Evolutionary conservation across 1,140 invertebrate genomes (phyloP), one percentile per base, ranked within the genome.

Genomic region (Pectinophora gossypiella): DNA sequence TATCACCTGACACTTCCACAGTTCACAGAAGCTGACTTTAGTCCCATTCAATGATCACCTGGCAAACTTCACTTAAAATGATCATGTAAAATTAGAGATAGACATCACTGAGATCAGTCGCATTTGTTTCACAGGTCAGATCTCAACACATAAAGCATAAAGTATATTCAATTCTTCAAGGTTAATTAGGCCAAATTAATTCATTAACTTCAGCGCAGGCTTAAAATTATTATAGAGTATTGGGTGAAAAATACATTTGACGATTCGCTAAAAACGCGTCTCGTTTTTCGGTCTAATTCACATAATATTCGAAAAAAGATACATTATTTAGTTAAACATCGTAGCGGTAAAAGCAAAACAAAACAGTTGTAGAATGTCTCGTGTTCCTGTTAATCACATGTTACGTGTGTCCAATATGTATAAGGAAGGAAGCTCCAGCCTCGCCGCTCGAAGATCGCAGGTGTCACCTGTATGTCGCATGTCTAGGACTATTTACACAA

Each of bases 181-280:
- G 82, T 85, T 85, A 85, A 83, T 85, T 68, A 79, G 78, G 77
- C 79, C 59, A 74, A 80, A 72, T 76, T 68, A 73, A 32, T 67
- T 75, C 59, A 67, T 72, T 73, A 68, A 69, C 57, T 67, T 66
- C 59, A 80, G 76, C 71, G 67, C 73, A 81, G 72, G 77, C 72
- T 81, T 72, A 62, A 61, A 67, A 74, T 68, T 65, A 68, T 70
- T 68, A 69, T 60, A 80, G 81, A 83, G 82, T 85, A 85, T 85
- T 85, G 82, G 82, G 82, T 85, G 82, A 83, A 85, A 85, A 85
- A 78, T 85, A 85, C 82, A 83, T 81, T 70, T 81, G 74, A 79
- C 67, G 65, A 51, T 75, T 68, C 57, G 72, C 64, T 72, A 63
- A 64, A 64, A 65, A 74, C 75, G 68, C 69, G 63, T 72, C 66